A percentile compares a stretch with the other conserved stretches of the same genome.
Evolutionary conservation across 1,140 invertebrate genomes (phyloP).

Genomic region (Drosophila pallidifrons): DNA sequence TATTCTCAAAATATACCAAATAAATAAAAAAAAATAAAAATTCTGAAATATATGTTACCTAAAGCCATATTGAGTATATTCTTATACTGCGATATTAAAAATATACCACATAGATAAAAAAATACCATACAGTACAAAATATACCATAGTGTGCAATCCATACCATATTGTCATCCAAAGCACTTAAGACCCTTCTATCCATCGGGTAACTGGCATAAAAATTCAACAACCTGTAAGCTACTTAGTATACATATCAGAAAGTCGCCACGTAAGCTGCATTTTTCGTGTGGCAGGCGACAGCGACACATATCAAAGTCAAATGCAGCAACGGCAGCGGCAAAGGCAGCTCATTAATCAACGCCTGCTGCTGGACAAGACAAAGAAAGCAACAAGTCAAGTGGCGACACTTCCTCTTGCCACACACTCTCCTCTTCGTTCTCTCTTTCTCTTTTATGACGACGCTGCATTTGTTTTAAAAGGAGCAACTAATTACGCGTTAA

Average conservation of each 20-base stretch:
- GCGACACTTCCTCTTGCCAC: slow-evolving; percentile 65
- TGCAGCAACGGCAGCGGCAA: slow-evolving; percentile 9
- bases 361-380: slow-evolving; percentile 50
- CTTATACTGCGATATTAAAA: too few relatives aligned
- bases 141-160: too few relatives aligned
- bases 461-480: slow-evolving; percentile 53
- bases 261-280: slow-evolving; percentile 4
- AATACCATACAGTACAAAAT: too few relatives aligned
- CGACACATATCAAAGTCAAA: slow-evolving; percentile 66
- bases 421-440: neutral
- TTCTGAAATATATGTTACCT: too few relatives aligned
- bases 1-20: too few relatives aligned
- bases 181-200: too few relatives aligned
- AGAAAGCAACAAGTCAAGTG: slow-evolving; percentile 66
- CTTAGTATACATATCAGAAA: slow-evolving; percentile 12
- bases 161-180: too few relatives aligned
- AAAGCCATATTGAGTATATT: too few relatives aligned
- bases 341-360: slow-evolving; percentile 68
- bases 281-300: slow-evolving; percentile 2
- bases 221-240: slow-evolving; percentile 35
- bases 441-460: slow-evolving; percentile 55
- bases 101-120: too few relatives aligned
- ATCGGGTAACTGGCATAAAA: too few relatives aligned
- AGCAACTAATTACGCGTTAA: slow-evolving; percentile 81
- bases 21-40: too few relatives aligned